Conservation (phyloP, 1,140 invertebrate genomes). For the Drosophila trapezifrons region DNA sequence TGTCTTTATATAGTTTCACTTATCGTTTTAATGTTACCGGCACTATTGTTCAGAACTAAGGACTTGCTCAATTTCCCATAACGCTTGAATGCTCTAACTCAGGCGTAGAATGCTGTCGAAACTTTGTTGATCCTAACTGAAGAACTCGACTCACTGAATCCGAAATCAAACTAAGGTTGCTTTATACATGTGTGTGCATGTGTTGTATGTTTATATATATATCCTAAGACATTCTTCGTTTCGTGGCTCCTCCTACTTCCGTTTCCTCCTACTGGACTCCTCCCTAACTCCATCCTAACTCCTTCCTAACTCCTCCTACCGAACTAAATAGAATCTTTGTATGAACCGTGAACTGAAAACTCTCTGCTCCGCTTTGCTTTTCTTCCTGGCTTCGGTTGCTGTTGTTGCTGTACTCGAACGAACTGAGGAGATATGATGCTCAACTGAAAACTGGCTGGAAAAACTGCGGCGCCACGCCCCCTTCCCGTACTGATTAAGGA, state of each 20-base stretch:
- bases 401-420: conserved; percentile 66
- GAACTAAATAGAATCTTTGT: conserved; percentile 76
- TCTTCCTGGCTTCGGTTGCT: conserved; percentile 17
- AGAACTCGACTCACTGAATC: conserved; percentile 40
- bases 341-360: conserved; percentile 70
- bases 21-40: conserved; percentile 74
- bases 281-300: conserved; percentile 2
- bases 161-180: conserved; percentile 28
- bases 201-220: conserved; percentile 17
- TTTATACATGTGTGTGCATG: conserved; percentile 25
- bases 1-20: conserved; percentile 68
- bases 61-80: conserved; percentile 34
- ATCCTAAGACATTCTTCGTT: conserved; percentile 29
- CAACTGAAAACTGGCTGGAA: conserved; percentile 72
- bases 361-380: conserved; percentile 22
- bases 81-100: conserved; percentile 34
- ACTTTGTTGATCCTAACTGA: conserved; percentile 57
- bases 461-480: conserved; percentile 56
- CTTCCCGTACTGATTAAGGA: conserved; percentile 18
- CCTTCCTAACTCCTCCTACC: conserved; percentile 17
- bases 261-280: conserved; percentile 17
- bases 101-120: conserved; percentile 43
- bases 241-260: conserved; percentile 22
- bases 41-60: conserved; percentile 80
- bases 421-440: conserved; percentile 55